Conservation (phyloP, 2,797 vertebrate genomes). For the Gastrophryne carolinensis region DNA sequence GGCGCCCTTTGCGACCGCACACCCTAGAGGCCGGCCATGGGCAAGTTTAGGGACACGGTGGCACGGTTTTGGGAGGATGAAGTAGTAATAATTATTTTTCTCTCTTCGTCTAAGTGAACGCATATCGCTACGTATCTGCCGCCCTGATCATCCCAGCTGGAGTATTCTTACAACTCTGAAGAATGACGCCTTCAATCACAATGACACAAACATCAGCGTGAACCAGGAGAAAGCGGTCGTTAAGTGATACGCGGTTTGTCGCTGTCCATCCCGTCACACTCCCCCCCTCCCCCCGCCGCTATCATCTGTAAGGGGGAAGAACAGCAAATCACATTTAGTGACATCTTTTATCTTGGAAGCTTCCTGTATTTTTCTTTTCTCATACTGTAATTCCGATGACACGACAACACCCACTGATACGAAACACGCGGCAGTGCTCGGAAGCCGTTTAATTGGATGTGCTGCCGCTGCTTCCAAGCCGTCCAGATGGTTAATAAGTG, state of each 20-base stretch:
- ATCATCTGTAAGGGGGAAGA: neutral
- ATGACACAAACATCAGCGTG: slow-evolving; percentile 27
- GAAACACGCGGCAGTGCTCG: slow-evolving; percentile 7
- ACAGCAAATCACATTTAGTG: neutral
- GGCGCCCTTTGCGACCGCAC: no score
- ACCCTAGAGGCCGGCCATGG: no score
- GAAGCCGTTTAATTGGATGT: slow-evolving; percentile 9
- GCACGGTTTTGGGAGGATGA: no score
- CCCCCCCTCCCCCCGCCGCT: neutral
- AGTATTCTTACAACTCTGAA: no score
- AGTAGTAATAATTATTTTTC: no score
- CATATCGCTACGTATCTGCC: neutral
- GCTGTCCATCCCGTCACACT: slow-evolving; percentile 21
- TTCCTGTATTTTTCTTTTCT: neutral
- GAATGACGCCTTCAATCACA: slow-evolving; percentile 26
- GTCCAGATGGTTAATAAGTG: slow-evolving; percentile 44
- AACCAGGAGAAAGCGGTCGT: neutral
- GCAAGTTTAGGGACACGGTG: no score
- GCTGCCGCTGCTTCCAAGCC: slow-evolving; percentile 12
- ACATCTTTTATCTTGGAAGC: neutral
- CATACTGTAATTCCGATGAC: neutral
- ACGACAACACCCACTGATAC: slow-evolving; percentile 16
- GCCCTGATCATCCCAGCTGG: neutral
- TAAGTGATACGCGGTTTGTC: slow-evolving; percentile 14
- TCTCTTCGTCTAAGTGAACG: neutral